A percentile compares a stretch with the other conserved stretches of the same genome.
These are phyloP conservation scores for Falco novaeseelandiae DNA, from an alignment of 2,797 vertebrate genomes.

Conservation along the genomic window DNA sequence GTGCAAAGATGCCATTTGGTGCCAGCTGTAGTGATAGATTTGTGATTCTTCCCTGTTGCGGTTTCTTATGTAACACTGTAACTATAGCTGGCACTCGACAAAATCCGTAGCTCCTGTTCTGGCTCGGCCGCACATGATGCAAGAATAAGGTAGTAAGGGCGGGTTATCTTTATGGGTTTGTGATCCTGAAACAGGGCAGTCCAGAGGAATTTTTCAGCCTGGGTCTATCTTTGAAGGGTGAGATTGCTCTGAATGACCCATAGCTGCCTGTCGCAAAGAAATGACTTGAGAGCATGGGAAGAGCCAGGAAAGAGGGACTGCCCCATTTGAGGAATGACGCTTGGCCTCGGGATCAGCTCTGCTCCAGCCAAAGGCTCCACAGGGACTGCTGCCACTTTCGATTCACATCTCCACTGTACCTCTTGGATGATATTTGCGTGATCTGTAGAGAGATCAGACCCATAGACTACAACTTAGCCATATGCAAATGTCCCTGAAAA, in stretches of 20 bases:
- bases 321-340: background rate
- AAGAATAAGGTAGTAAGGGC: slow-evolving; percentile 7
- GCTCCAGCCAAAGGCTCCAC: background rate
- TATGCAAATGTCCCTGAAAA: background rate
- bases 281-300: background rate
- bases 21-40: slow-evolving; percentile 62
- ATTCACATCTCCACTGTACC: background rate
- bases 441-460: background rate
- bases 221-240: background rate
- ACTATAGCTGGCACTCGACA: slow-evolving; percentile 50
- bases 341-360: background rate
- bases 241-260: background rate
- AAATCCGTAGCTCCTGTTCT: slow-evolving; percentile 43
- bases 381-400: background rate
- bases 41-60: slow-evolving; percentile 33
- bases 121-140: slow-evolving; percentile 30
- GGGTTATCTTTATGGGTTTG: background rate
- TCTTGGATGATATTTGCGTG: background rate
- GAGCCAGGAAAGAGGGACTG: background rate
- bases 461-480: background rate
- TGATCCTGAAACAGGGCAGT: background rate
- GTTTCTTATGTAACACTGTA: slow-evolving; percentile 60
- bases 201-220: background rate
- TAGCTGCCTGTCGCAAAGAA: background rate
- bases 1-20: background rate